Percentiles rank a stretch among this genome's conserved stretches.
phyloP scores from a whole-genome alignment of 2,888 invertebrate species.

The Polia nebulosa region DNA sequence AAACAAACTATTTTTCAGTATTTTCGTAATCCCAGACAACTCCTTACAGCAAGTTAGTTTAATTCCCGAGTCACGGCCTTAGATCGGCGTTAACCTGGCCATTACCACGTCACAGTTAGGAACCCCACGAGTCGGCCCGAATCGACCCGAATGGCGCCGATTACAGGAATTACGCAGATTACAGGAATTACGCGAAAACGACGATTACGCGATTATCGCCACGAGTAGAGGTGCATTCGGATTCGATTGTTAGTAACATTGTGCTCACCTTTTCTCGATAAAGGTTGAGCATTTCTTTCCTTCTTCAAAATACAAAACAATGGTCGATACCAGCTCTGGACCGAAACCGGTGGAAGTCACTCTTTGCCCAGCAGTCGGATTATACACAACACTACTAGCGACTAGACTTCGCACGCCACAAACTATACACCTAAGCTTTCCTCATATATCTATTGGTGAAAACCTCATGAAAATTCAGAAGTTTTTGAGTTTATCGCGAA shows the following conservation, averaged over 20 bases:
- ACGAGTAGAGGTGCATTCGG: conserved; percentile 42
- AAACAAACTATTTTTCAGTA: background rate
- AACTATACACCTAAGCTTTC: too few relatives aligned
- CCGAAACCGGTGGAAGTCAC: background rate
- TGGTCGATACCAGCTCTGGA: too few relatives aligned
- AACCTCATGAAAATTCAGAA: too few relatives aligned
- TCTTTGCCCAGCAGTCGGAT: too few relatives aligned
- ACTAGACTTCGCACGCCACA: too few relatives aligned
- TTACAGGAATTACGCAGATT: conserved; percentile 73
- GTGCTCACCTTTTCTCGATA: background rate
- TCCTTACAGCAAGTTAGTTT: conserved; percentile 28
- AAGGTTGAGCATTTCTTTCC: background rate
- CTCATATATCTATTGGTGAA: too few relatives aligned
- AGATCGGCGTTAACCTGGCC: conserved; percentile 51
- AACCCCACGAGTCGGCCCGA: conserved; percentile 61
- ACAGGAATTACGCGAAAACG: conserved; percentile 62
- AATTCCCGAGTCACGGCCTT: conserved; percentile 29
- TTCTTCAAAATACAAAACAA: background rate
- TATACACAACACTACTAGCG: too few relatives aligned
- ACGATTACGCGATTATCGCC: conserved; percentile 62
- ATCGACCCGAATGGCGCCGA: conserved; percentile 52
- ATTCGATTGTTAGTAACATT: conserved; percentile 17
- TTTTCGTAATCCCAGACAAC: conserved; percentile 1
- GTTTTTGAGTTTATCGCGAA: too few relatives aligned
- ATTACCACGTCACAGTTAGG: conserved; percentile 71